These are phyloP conservation scores for Luperina testacea DNA, from an alignment of 2,888 invertebrate species.

Conservation along the genomic window DNA sequence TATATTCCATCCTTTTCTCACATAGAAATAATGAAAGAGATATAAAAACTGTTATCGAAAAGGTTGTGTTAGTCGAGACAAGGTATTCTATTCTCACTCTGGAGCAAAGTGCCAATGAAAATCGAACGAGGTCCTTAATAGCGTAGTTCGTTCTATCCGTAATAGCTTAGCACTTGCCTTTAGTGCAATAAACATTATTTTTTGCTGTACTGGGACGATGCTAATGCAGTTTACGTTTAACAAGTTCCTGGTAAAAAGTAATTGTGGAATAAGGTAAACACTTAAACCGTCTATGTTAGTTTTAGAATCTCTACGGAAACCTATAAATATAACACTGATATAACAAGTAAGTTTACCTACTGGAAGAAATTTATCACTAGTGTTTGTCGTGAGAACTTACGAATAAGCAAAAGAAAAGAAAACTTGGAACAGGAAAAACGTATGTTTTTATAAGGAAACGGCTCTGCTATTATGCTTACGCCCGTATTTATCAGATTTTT, in stretches of 20 bases:
- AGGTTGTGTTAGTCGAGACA: conserved; percentile 53
- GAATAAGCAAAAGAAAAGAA: conserved; percentile 44
- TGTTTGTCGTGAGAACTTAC: conserved; percentile 37
- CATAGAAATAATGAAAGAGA: conserved; percentile 47
- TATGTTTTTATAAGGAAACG: conserved; percentile 55
- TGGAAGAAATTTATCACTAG: conserved; percentile 50
- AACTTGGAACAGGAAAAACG: conserved; percentile 50
- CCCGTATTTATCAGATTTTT: conserved; percentile 58
- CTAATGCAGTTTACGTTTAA: conserved; percentile 62
- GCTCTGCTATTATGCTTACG: conserved; percentile 52
- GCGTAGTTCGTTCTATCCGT: conserved; percentile 71
- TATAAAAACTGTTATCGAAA: conserved; percentile 43
- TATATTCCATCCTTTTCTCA: conserved; percentile 41
- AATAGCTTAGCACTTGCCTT: conserved; percentile 74
- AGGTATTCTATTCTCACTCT: conserved; percentile 51
- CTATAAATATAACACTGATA: conserved; percentile 33
- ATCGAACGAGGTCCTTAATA: conserved; percentile 70
- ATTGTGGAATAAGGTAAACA: conserved; percentile 34
- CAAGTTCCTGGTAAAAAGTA: conserved; percentile 42
- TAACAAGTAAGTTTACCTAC: conserved; percentile 16
- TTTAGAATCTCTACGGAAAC: conserved; percentile 18
- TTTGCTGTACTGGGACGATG: conserved; percentile 65
- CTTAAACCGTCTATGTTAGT: conserved; percentile 19
- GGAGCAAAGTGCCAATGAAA: conserved; percentile 71
- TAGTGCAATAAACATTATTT: conserved; percentile 74